phyloP scores from a whole-genome alignment of 30 jellyfish, hydroid and myxozoan genomes.

The Mastigias papua region DNA sequence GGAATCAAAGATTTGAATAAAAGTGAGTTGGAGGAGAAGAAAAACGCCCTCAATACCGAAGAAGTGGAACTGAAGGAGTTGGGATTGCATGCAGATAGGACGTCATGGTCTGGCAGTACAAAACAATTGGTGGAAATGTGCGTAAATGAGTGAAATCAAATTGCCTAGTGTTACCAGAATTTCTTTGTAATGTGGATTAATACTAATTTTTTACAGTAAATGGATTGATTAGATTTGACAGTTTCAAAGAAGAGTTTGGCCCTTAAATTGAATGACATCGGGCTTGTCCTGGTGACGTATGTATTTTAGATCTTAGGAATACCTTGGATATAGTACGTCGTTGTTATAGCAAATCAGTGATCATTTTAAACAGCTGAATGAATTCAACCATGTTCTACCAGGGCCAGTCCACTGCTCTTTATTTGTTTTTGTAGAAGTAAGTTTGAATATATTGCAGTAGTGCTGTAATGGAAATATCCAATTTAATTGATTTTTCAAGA shows the following conservation, averaged over 20 bases:
- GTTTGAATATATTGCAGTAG: too few species aligned
- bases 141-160: neutral
- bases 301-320: too few species aligned
- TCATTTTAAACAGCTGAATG: too few species aligned
- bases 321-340: too few species aligned
- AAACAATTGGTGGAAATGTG: neutral
- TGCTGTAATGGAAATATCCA: neutral
- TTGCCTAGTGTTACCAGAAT: neutral
- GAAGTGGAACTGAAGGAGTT: conserved; percentile 2
- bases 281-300: too few species aligned
- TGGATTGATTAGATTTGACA: neutral
- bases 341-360: too few species aligned
- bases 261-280: too few species aligned
- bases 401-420: too few species aligned
- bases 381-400: too few species aligned
- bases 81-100: neutral
- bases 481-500: too few species aligned
- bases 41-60: neutral
- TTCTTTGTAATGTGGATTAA: neutral
- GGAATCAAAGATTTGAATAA: neutral
- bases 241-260: too few species aligned
- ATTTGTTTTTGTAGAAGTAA: too few species aligned
- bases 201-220: neutral
- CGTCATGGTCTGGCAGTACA: conserved; percentile 4
- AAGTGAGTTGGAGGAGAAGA: neutral